phyloP scores from a whole-genome alignment of 2,888 invertebrate genomes.

The Phytoseiulus persimilis region DNA sequence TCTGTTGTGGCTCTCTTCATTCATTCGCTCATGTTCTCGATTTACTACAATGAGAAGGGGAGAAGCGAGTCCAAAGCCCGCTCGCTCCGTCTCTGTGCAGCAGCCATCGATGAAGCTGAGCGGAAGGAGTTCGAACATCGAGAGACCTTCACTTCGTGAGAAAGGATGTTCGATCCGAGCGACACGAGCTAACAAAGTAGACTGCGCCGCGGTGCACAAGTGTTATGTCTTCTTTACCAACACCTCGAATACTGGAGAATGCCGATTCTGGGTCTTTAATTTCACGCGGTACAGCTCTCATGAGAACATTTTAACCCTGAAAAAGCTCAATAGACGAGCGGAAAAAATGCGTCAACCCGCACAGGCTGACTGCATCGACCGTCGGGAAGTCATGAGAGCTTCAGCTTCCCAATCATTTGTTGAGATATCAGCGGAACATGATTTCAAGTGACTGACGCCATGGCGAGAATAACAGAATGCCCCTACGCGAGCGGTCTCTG shows the following conservation, averaged over 20 bases:
- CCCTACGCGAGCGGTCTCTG: too few relatives aligned
- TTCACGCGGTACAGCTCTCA: neutral
- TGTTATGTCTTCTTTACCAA: neutral
- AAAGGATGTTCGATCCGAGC: neutral
- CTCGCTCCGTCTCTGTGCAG: neutral
- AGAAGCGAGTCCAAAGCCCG: neutral
- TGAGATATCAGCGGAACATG: too few relatives aligned
- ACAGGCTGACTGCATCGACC: too few relatives aligned
- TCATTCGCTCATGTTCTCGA: neutral
- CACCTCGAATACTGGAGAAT: neutral
- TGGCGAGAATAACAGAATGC: too few relatives aligned
- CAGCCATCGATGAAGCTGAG: neutral
- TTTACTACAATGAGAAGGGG: neutral
- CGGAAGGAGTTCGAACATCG: neutral
- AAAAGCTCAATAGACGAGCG: neutral
- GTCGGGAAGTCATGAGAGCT: too few relatives aligned
- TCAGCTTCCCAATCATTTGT: too few relatives aligned
- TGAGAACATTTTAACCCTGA: neutral
- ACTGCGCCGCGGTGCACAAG: neutral
- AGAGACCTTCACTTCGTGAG: conserved; percentile 5
- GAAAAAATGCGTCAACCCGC: neutral
- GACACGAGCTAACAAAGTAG: neutral
- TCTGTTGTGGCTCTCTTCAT: neutral
- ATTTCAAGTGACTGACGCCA: too few relatives aligned
- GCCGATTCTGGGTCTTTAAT: neutral